phyloP scores from a whole-genome alignment of 2,888 invertebrate species.

The Nemoura dubitans region DNA sequence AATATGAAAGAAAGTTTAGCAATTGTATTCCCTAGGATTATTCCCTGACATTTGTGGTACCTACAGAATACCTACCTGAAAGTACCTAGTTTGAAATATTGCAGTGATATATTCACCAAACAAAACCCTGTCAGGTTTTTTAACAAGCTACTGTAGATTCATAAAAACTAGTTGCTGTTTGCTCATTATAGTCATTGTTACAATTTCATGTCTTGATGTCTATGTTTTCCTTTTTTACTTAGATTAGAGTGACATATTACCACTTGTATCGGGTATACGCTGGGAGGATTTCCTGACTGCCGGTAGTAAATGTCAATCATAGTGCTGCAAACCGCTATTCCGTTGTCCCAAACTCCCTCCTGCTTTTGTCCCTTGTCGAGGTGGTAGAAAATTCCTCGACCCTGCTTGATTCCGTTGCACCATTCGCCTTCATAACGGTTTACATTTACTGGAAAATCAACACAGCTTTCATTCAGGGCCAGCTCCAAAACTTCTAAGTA shows the following conservation, averaged over 20 bases:
- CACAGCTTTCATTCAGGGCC: background rate
- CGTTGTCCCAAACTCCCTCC: slow-evolving; percentile 70
- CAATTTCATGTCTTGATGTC: no score
- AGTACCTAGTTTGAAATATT: no score
- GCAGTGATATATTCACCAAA: no score
- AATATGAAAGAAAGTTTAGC: background rate
- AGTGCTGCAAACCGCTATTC: slow-evolving; percentile 65
- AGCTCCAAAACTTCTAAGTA: background rate
- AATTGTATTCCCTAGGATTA: no score
- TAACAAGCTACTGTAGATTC: no score
- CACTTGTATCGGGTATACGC: slow-evolving; percentile 65
- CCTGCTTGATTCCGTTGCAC: slow-evolving; percentile 66
- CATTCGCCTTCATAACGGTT: slow-evolving; percentile 74
- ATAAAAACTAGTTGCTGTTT: no score
- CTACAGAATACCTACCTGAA: no score
- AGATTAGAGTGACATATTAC: no score
- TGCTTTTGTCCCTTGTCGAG: slow-evolving; percentile 72
- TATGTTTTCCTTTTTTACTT: no score
- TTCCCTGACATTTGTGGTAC: no score
- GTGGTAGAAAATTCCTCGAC: slow-evolving; percentile 72
- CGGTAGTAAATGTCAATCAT: slow-evolving; percentile 69
- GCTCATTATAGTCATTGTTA: no score
- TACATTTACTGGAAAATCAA: slow-evolving; percentile 62
- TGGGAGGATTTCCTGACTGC: slow-evolving; percentile 66
- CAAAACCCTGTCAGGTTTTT: no score